Conservation (phyloP, 2,888 invertebrate species). For the Ariolimax columbianus region DNA sequence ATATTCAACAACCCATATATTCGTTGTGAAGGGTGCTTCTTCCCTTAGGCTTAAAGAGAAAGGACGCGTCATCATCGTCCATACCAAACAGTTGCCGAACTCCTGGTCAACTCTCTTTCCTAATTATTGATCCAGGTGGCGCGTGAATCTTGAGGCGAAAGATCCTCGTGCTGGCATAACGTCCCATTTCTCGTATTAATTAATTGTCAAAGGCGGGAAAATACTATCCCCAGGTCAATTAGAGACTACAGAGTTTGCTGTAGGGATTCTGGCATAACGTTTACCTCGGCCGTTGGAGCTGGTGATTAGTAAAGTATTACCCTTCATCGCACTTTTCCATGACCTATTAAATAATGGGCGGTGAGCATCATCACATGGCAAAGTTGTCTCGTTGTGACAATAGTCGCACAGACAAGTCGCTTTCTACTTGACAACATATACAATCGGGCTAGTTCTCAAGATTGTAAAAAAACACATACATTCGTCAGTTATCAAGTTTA, state of each 20-base stretch:
- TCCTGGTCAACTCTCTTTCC: neutral
- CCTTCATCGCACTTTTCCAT: neutral
- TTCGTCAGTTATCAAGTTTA: no score
- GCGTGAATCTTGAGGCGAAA: neutral
- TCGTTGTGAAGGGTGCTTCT: no score
- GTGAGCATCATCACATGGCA: no score
- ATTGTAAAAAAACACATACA: no score
- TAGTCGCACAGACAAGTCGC: no score
- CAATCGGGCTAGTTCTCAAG: no score
- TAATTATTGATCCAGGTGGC: constrained; percentile 7
- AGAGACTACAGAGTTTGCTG: neutral
- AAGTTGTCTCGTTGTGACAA: no score
- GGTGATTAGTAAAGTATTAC: neutral
- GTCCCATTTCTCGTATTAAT: neutral
- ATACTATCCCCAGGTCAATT: neutral
- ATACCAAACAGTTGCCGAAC: neutral
- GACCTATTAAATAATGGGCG: neutral
- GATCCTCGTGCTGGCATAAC: neutral
- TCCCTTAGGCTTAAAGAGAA: no score
- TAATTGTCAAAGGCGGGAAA: neutral
- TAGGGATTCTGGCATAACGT: neutral
- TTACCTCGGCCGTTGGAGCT: neutral
- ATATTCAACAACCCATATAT: no score
- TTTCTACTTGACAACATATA: no score
- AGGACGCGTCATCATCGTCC: no score